Percentiles rank a stretch among this genome's conserved stretches.
phyloP scores from a whole-genome alignment of 2,888 invertebrate genomes.

The Sussaba pulchella region DNA sequence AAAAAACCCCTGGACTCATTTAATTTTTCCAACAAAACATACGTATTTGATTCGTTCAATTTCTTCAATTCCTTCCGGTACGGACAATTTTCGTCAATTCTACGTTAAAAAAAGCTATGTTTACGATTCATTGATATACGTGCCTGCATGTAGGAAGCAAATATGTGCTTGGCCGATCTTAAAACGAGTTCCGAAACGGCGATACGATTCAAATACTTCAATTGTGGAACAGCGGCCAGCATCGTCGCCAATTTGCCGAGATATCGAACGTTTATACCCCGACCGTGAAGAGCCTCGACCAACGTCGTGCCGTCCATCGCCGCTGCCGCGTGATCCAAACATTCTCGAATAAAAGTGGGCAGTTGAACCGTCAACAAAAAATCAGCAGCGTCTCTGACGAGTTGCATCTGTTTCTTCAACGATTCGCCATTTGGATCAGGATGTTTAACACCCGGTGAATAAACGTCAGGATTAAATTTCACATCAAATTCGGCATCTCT shows the following conservation, averaged over 20 bases:
- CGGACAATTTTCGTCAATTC: too few species aligned
- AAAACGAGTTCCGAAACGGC: conserved; percentile 95
- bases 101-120: too few species aligned
- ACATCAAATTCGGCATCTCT: conserved; percentile 98
- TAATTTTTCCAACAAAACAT: too few species aligned
- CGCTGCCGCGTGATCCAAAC: conserved; percentile 95
- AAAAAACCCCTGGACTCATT: too few species aligned
- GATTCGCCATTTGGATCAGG: conserved; percentile 89
- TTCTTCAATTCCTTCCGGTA: too few species aligned
- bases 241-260: conserved; percentile 95
- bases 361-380: conserved; percentile 97
- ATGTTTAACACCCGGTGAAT: conserved; percentile 96
- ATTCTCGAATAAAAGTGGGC: conserved; percentile 96
- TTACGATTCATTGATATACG: background rate
- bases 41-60: too few species aligned
- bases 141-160: conserved; percentile 95
- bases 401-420: conserved; percentile 93
- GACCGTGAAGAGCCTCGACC: conserved; percentile 96
- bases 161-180: conserved; percentile 97
- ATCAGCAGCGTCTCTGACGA: conserved; percentile 98
- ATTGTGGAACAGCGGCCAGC: conserved; percentile 90
- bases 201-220: conserved; percentile 95
- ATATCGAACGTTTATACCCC: conserved; percentile 98
- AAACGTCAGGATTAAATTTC: conserved; percentile 99
- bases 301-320: conserved; percentile 98